phyloP scores from a whole-genome alignment of 2,888 invertebrate species.

The Apamea anceps region DNA sequence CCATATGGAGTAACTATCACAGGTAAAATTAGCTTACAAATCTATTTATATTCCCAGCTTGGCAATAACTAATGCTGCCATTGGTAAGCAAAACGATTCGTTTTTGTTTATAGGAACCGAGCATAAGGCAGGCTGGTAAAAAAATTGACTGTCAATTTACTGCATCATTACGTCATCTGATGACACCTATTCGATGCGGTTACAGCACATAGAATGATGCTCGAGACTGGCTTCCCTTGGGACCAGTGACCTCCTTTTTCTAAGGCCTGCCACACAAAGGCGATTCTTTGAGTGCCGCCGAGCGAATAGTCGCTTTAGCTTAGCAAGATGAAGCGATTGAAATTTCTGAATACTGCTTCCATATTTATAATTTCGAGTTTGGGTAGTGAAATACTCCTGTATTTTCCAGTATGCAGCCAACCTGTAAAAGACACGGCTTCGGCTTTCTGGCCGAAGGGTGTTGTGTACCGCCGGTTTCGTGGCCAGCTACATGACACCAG shows the following conservation, averaged over 20 bases:
- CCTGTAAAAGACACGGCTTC: background rate
- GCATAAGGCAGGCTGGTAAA: background rate
- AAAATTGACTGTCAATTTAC: slow-evolving; percentile 15
- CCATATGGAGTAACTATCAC: background rate
- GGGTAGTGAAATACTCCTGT: too few species aligned
- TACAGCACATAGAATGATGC: slow-evolving; percentile 36
- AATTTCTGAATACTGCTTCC: slow-evolving; percentile 1
- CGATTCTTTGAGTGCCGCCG: slow-evolving; percentile 27
- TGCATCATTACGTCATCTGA: slow-evolving; percentile 32
- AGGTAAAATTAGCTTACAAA: background rate
- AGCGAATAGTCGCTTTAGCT: background rate
- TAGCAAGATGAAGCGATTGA: background rate
- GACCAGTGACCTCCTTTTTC: slow-evolving; percentile 45
- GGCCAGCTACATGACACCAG: too few species aligned
- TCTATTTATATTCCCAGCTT: background rate
- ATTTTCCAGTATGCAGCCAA: background rate
- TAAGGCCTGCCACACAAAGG: slow-evolving; percentile 28
- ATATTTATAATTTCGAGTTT: background rate
- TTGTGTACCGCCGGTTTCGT: too few species aligned
- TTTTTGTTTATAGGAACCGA: background rate
- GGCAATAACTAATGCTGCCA: background rate
- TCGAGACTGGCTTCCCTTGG: slow-evolving; percentile 43
- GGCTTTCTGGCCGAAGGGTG: too few species aligned
- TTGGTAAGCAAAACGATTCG: background rate
- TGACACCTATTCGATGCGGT: slow-evolving; percentile 17